A percentile compares a stretch with the other conserved stretches of the same genome.
Evolutionary conservation across 2,113 vertebrate genomes (phyloP).

Genomic region (Shinisaurus crocodilurus): DNA sequence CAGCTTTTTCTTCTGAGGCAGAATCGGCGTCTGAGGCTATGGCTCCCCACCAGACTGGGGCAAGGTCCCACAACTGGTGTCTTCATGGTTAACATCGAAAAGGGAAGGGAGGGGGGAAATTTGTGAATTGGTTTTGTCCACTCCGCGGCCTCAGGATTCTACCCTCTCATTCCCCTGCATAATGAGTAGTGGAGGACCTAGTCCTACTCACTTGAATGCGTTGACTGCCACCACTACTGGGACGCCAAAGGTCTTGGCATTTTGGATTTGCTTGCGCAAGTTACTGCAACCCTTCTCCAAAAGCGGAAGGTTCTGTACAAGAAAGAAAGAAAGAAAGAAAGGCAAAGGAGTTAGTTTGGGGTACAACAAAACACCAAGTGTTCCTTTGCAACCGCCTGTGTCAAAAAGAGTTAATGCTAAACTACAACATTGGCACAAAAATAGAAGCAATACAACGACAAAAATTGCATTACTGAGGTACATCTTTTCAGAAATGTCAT

Average conservation of each 20-base stretch:
- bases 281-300: slow-evolving; percentile 94
- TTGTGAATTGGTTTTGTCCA: not conserved
- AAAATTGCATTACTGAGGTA: not conserved
- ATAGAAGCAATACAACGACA: not conserved
- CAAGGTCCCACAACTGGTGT: too few species aligned
- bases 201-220: slow-evolving; percentile 89
- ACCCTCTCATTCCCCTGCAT: not conserved
- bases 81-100: too few species aligned
- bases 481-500: slow-evolving; percentile 28
- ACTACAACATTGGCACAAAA: not conserved
- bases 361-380: not conserved
- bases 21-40: too few species aligned
- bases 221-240: slow-evolving; percentile 96
- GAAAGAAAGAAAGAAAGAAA: not conserved
- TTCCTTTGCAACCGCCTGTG: not conserved
- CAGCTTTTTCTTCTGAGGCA: too few species aligned
- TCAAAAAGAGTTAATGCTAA: not conserved
- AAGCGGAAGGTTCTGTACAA: slow-evolving; percentile 88
- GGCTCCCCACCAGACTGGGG: too few species aligned
- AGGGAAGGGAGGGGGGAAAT: too few species aligned
- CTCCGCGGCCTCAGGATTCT: not conserved
- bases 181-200: too few species aligned
- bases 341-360: not conserved
- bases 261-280: slow-evolving; percentile 94
- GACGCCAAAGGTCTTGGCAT: slow-evolving; percentile 90